These are phyloP conservation scores for Chanos chanos DNA, from an alignment of 2,797 vertebrate species.

Conservation along the genomic window DNA sequence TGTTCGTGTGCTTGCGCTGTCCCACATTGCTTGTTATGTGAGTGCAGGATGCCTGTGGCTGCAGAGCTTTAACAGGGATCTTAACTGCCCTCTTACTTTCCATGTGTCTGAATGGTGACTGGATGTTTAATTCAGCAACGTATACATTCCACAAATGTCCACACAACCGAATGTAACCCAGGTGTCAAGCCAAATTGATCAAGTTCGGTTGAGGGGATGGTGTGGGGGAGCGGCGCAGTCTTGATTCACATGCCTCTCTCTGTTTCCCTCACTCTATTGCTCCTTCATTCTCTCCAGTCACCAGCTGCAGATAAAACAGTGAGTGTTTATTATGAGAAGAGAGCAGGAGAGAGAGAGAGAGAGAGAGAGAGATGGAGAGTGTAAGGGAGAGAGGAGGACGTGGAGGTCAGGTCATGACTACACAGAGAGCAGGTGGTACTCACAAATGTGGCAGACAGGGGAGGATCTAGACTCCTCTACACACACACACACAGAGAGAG, in stretches of 20 bases:
- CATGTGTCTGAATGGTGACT: slow-evolving; percentile 20
- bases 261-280: slow-evolving; percentile 9
- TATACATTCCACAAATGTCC: slow-evolving; percentile 42
- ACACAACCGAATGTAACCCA: slow-evolving; percentile 56
- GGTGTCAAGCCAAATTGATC: slow-evolving; percentile 78
- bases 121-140: slow-evolving; percentile 35
- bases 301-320: slow-evolving; percentile 74
- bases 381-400: slow-evolving; percentile 50
- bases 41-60: not conserved
- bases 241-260: not conserved
- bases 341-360: slow-evolving; percentile 43
- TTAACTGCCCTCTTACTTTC: slow-evolving; percentile 15
- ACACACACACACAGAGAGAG: slow-evolving; percentile 20
- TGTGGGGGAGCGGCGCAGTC: not conserved
- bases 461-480: slow-evolving; percentile 12
- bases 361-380: slow-evolving; percentile 60
- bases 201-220: slow-evolving; percentile 69
- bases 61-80: not conserved
- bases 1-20: no score
- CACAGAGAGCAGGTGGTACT: slow-evolving; percentile 75
- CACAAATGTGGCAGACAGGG: slow-evolving; percentile 46
- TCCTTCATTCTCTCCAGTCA: slow-evolving; percentile 15
- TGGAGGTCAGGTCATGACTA: slow-evolving; percentile 77
- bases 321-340: slow-evolving; percentile 82
- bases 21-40: slow-evolving; percentile 1